These are phyloP conservation scores for Tetramorium parvispinum DNA, from an alignment of 1,140 invertebrate species.

Conservation along the genomic window DNA sequence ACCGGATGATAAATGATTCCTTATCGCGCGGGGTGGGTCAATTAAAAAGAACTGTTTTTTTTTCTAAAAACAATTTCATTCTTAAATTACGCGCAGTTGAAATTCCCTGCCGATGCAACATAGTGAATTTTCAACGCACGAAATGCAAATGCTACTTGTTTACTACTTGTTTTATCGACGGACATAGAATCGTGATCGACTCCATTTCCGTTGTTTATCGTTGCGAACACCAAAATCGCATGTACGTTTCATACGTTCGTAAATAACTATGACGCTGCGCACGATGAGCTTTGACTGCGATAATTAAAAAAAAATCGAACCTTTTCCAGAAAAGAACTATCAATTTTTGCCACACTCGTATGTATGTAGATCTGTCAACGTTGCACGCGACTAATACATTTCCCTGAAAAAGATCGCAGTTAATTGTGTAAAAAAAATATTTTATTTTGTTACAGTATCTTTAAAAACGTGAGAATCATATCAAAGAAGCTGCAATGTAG, in stretches of 20 bases:
- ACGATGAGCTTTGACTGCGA: constrained; percentile 6
- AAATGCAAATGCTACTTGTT: constrained; percentile 56
- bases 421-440: background rate
- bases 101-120: constrained; percentile 2
- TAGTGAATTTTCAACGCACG: constrained; percentile 19
- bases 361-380: background rate
- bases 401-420: background rate
- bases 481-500: background rate
- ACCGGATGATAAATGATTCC: constrained; percentile 50
- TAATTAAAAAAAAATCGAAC: constrained; percentile 34
- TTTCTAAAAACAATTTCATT: constrained; percentile 48
- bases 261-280: constrained; percentile 47
- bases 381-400: background rate
- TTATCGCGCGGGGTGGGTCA: constrained; percentile 14
- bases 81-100: constrained; percentile 47
- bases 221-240: constrained; percentile 47
- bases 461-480: background rate
- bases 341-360: background rate
- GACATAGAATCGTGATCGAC: constrained; percentile 52
- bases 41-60: constrained; percentile 15
- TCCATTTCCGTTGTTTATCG: constrained; percentile 54
- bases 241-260: constrained; percentile 51
- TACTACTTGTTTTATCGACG: constrained; percentile 57
- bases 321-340: constrained; percentile 28
- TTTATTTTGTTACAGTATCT: background rate